Base-by-base conservation (phyloP, 2,113 vertebrate genomes). In the Mustela lutreola region DNA sequence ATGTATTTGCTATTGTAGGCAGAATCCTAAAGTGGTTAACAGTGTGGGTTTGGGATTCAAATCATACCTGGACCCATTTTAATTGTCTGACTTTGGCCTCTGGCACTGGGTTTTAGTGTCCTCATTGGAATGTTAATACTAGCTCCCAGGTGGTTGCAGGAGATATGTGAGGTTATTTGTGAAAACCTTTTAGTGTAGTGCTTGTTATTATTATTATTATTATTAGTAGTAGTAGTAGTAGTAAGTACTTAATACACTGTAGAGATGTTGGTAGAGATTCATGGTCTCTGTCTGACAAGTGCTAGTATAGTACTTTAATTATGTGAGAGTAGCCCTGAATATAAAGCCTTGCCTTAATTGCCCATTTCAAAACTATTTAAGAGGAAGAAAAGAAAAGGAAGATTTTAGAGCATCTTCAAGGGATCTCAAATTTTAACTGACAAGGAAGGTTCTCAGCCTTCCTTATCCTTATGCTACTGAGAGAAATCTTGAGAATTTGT, bases 221-320 rank as follows among this genome's bases (percentile, higher is more conserved):
- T 56, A 18, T 1, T 56, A 56, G 16, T 16, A 56, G 53, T 56
- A 56, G 16, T 53, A 53, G 50, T 53, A 16, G 50, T 7, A 53
- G 10, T 67, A 67, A 45, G 28, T 67, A 39, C 8, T 94, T 33
- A 80, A 9, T 94, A 19, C 9, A 56, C 48, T 71, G 65, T 26
- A 73, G 70, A 78, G 7, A 65, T 39, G 11, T 39, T 83, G 21
- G 36, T 89, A 31, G 36, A 62, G 18, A 70, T 53, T 95, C 42
- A 94, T 31, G 4, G 31, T 85, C 90, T 94, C 60, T 73, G 14
- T 45, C 53, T 91, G 16, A n/a, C 81, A 93, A 92, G 26, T 88
- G 6, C 2, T 60, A 39, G 28, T 73, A 89, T 39, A 26, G 81
- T 85, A 93, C 45, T 76, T 83, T 60, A 86, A 65, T 91, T 91